phyloP scores from a whole-genome alignment of 2,113 vertebrate genomes.

The Picathartes gymnocephalus region DNA sequence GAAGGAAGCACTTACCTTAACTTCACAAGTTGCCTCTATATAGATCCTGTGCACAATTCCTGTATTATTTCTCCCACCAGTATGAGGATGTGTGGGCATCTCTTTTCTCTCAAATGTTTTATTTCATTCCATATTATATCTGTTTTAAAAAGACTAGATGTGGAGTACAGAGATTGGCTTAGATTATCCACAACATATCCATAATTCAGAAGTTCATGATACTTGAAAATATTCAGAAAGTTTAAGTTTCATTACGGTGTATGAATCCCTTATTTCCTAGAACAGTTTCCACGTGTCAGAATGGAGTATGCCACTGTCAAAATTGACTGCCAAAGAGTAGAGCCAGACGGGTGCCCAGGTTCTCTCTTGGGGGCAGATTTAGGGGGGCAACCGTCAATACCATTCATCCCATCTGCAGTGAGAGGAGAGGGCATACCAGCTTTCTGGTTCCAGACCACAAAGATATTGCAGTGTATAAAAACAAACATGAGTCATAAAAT shows the following conservation, averaged over 20 bases:
- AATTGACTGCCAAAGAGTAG: background rate
- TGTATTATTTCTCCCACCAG: background rate
- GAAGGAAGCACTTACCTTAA: background rate
- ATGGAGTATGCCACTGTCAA: background rate
- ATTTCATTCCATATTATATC: background rate
- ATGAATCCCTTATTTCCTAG: background rate
- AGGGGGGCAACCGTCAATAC: accelerated
- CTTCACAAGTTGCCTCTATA: background rate
- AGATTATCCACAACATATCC: background rate
- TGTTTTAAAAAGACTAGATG: background rate
- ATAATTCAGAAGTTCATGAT: background rate
- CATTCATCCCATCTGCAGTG: background rate
- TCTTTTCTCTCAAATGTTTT: background rate
- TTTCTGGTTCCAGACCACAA: background rate
- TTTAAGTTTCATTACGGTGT: background rate
- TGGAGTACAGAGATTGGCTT: background rate
- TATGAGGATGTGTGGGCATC: background rate
- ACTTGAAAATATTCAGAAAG: background rate
- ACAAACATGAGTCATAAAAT: background rate
- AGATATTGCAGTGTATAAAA: background rate
- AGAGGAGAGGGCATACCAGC: accelerated
- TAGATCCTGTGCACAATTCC: background rate
- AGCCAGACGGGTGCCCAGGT: background rate
- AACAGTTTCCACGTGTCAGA: background rate
- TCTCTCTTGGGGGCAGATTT: background rate